Conservation (phyloP, 2,113 vertebrate genomes). For the Nerophis lumbriciformis region DNA sequence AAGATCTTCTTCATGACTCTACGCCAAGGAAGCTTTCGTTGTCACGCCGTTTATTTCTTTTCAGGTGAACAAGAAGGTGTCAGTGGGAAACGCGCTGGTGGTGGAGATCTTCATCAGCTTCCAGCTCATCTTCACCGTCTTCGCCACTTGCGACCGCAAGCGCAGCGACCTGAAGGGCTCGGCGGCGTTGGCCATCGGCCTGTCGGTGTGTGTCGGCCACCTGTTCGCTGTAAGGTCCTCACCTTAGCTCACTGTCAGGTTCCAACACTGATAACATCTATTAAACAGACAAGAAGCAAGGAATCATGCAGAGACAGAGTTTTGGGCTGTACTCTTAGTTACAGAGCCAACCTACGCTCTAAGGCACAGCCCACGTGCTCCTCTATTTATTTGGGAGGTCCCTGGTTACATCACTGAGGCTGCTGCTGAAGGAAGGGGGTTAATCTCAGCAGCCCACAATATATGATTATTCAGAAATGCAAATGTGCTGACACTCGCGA, state of each 20-base stretch:
- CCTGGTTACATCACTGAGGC: too few species aligned
- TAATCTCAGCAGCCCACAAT: too few species aligned
- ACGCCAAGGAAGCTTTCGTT: neutral
- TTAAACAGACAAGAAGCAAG: too few species aligned
- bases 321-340: too few species aligned
- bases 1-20: slow-evolving; percentile 26
- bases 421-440: too few species aligned
- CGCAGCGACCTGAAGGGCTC: slow-evolving; percentile 83
- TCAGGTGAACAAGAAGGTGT: slow-evolving; percentile 78
- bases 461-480: too few species aligned
- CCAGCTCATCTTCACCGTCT: slow-evolving; percentile 88
- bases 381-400: too few species aligned
- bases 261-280: too few species aligned
- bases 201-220: slow-evolving; percentile 86
- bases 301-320: too few species aligned
- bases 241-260: neutral
- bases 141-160: slow-evolving; percentile 87
- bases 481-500: too few species aligned
- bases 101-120: slow-evolving; percentile 89
- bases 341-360: too few species aligned
- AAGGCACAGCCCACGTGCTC: too few species aligned
- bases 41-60: neutral
- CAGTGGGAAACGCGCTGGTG: slow-evolving; percentile 80
- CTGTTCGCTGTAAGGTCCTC: slow-evolving; percentile 84
- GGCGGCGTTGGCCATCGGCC: slow-evolving; percentile 82